Conservation (phyloP, 2,797 vertebrate genomes). For the Melanotaenia nigrans region DNA sequence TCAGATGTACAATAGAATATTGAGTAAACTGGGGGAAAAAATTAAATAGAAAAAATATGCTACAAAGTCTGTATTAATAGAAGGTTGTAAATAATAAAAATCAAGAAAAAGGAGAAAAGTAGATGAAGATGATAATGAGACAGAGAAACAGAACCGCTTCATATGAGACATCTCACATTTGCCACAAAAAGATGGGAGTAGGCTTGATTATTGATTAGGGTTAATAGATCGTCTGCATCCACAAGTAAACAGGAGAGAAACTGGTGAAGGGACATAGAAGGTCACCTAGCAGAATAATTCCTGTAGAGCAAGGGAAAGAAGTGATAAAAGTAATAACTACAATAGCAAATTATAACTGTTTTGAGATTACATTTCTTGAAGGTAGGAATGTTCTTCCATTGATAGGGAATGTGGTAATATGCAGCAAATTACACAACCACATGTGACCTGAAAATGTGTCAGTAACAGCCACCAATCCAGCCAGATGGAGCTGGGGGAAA, state of each 20-base stretch:
- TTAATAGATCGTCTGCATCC: constrained; percentile 63
- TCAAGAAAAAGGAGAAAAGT: background rate
- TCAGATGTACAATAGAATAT: constrained; percentile 35
- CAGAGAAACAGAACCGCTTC: constrained; percentile 14
- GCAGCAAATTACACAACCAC: constrained; percentile 54
- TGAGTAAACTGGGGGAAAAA: constrained; percentile 38
- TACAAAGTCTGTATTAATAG: constrained; percentile 2
- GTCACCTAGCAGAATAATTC: constrained; percentile 60
- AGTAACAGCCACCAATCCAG: constrained; percentile 9
- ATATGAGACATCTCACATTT: constrained; percentile 23
- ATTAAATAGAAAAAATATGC: constrained; percentile 9
- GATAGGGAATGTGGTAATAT: constrained; percentile 58
- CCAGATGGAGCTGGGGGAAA: constrained; percentile 13
- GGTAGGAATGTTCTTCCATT: constrained; percentile 38
- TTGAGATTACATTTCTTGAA: constrained; percentile 8
- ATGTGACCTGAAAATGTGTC: constrained; percentile 30
- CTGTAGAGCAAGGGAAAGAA: constrained; percentile 7
- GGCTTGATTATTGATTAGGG: constrained; percentile 67
- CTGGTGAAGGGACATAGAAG: constrained; percentile 16
- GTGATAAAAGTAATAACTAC: constrained; percentile 38
- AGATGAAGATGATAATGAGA: constrained; percentile 2
- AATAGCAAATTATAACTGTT: constrained; percentile 25
- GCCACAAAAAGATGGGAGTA: constrained; percentile 43
- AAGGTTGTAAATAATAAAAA: constrained; percentile 17
- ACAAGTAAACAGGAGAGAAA: constrained; percentile 47